Evolutionary conservation across 1,140 invertebrate species (phyloP), one percentile per base, ranked within the genome.

Genomic region (Lepidotrigona ventralis): DNA sequence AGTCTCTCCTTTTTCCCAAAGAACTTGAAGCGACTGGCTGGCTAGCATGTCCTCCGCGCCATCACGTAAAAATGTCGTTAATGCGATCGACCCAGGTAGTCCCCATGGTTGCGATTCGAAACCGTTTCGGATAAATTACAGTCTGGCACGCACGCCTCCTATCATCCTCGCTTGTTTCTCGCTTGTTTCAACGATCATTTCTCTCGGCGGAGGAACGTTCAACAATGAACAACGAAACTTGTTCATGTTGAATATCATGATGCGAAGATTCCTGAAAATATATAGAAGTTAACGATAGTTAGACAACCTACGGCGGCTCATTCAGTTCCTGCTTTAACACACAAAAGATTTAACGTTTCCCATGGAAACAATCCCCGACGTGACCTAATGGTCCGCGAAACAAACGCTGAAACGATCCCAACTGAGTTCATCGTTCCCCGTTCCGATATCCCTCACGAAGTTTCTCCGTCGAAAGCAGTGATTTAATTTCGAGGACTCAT

Each of bases 401-500:
- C 90, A 92, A 92, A 92, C 86, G 89, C 90, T 88, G 83, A 83
- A 87, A 90, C 84, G 89, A 89, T 90, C 87, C 90, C 79, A 81
- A 69, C 77, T 53, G 72, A 73, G 80, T 71, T 53, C 79, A 79
- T 84, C 84, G n/a, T 64, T 86, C 83, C 86, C 79, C 79, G 63
- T 23, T 15, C 23, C 33, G 33, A 54, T 51, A 74, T n/a, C 68
- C 70, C 58, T 39, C 66, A 54, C 64, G 56, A 69, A 87, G 78
- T 68, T 74, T 75, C 75, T 85, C 90, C 86, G 80, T 88, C 87
- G 77, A 88, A 74, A 79, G 84, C 85, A 70, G 88, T 92, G 92
- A 93, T 92, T 93, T 90, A 88, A 92, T 92, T 92, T 85, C 85
- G 81, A 77, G 69, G 91, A 90, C 88, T 90, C 91, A 91, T 92